Evolutionary conservation across 2,797 vertebrate genomes (phyloP).

Genomic region (Karalla daura): DNA sequence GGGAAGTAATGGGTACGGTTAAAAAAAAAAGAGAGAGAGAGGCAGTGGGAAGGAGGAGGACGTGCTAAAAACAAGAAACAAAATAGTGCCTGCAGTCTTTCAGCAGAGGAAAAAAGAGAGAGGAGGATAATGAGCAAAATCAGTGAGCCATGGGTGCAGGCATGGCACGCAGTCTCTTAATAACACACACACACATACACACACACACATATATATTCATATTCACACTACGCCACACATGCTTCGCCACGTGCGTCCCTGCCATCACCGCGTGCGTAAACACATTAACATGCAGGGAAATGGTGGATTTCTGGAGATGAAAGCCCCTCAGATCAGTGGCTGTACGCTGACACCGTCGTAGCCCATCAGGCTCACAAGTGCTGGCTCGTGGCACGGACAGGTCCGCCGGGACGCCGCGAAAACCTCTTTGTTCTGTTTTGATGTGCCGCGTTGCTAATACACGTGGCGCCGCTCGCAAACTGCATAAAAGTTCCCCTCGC

Average conservation of each 20-base stretch:
- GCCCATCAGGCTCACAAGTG: slow-evolving; percentile 67
- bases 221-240: slow-evolving; percentile 43
- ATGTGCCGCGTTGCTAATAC: slow-evolving; percentile 53
- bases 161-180: slow-evolving; percentile 35
- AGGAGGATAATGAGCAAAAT: slow-evolving; percentile 72
- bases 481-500: slow-evolving; percentile 50
- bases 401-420: slow-evolving; percentile 62
- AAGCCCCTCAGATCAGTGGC: slow-evolving; percentile 73
- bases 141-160: slow-evolving; percentile 63
- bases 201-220: slow-evolving; percentile 41
- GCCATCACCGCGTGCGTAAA: slow-evolving; percentile 35
- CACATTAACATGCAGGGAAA: slow-evolving; percentile 71
- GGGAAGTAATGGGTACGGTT: slow-evolving; percentile 9
- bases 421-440: slow-evolving; percentile 73
- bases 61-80: slow-evolving; percentile 34
- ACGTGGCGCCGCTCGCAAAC: slow-evolving; percentile 41
- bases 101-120: slow-evolving; percentile 34
- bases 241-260: slow-evolving; percentile 47
- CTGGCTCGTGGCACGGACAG: slow-evolving; percentile 57
- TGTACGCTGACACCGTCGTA: slow-evolving; percentile 61
- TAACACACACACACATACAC: slow-evolving; percentile 58
- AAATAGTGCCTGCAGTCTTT: slow-evolving; percentile 54
- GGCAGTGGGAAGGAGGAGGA: slow-evolving; percentile 23
- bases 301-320: slow-evolving; percentile 68
- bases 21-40: slow-evolving; percentile 10